Evolutionary conservation across 2,888 invertebrate genomes (phyloP), one percentile per base, ranked within the genome.

Genomic region (Seira ritae): DNA sequence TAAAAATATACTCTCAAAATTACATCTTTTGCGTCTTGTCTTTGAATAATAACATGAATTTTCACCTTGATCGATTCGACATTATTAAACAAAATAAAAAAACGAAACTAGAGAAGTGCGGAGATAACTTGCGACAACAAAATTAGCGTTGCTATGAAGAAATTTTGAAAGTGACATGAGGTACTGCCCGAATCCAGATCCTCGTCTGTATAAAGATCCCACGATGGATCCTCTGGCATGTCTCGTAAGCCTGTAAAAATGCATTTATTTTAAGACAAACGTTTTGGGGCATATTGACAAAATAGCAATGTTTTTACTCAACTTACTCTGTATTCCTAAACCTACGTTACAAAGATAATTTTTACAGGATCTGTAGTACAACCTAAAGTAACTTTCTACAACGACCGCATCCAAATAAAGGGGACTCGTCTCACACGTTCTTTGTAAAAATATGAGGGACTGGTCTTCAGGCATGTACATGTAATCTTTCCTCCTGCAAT

Each of bases 271-370:
- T 8, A n/a, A n/a, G n/a, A n/a, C n/a, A n/a, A n/a, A n/a, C n/a
- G 31, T 4, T 8, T 4, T 31, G 31, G 31, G 8, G 31, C 8
- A 31, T n/a, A n/a, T n/a, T n/a, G n/a, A n/a, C n/a, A n/a, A n/a
- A n/a, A n/a, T n/a, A n/a, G n/a, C n/a, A 42, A 42, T 42, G 42
- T 19, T 10, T 69, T 19, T 17, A 60, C 0, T 55, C 23, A 22
- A 2, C 83, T 77, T 82, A 86, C 86, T 86, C 71, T 74, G 22
- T 20, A 76, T 20, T 23, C 86, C 86, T 62, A 77, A 76, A 37
- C 86, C 85, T 20, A 42, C 72, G 66, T 86, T 86, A 31, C 86
- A 86, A 17, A 86, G 70, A 66, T 85, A 79, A 17, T 70, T 83
- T 81, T 67, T 84, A 67, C 86, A 86, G 15, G 86, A 81, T 69